phyloP scores from a whole-genome alignment of 1,140 invertebrate species.

The Spodoptera frugiperda region DNA sequence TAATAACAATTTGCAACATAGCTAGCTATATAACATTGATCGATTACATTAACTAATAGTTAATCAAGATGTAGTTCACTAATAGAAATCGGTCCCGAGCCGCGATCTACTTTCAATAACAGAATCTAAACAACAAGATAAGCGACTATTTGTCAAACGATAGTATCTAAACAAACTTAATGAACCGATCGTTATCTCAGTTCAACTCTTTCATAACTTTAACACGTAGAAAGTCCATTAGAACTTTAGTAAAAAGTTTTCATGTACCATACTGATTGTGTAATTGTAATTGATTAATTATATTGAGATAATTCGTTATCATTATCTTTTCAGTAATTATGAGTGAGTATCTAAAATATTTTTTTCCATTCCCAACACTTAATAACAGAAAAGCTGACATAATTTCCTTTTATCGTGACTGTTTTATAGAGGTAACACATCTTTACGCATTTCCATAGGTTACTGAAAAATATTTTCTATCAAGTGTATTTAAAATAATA shows the following conservation, averaged over 20 bases:
- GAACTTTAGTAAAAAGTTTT: too few relatives aligned
- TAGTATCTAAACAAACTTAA: constrained; percentile 11
- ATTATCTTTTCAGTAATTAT: too few relatives aligned
- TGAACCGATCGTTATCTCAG: constrained; percentile 6
- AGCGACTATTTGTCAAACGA: constrained; percentile 4
- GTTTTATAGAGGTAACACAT: too few relatives aligned
- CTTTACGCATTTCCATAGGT: too few relatives aligned
- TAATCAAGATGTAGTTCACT: background rate
- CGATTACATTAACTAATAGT: background rate
- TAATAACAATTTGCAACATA: too few relatives aligned
- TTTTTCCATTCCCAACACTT: too few relatives aligned
- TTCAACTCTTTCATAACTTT: constrained; percentile 6
- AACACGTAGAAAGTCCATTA: constrained; percentile 8
- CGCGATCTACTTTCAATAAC: constrained; percentile 1
- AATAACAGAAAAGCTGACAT: too few relatives aligned
- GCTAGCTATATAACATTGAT: background rate
- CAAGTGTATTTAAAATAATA: too few relatives aligned
- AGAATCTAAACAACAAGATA: background rate
- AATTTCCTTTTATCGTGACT: too few relatives aligned
- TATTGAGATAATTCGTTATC: too few relatives aligned
- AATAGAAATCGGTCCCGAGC: constrained; percentile 4
- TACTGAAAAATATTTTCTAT: too few relatives aligned
- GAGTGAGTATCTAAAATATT: too few relatives aligned
- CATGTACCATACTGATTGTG: background rate
- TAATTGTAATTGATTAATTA: background rate